phyloP scores from a whole-genome alignment of 1,140 invertebrate species.

The Drosophila neocordata region DNA sequence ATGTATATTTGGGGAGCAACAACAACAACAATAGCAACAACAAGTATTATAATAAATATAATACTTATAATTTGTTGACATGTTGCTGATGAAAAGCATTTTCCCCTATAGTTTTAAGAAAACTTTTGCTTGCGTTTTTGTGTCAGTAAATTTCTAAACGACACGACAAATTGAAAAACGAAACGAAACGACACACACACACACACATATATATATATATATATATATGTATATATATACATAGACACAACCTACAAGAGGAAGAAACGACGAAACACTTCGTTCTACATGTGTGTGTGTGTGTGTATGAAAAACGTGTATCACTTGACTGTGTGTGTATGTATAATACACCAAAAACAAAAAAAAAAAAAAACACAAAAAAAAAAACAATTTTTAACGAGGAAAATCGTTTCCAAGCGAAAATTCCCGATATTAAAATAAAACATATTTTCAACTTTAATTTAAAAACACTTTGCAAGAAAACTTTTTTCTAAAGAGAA shows the following conservation, averaged over 20 bases:
- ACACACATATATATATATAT: background rate
- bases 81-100: slow-evolving; percentile 22
- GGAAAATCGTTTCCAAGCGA: slow-evolving; percentile 58
- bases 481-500: background rate
- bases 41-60: slow-evolving; percentile 18
- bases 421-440: slow-evolving; percentile 47
- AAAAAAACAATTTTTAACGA: slow-evolving; percentile 16
- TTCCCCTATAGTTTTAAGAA: background rate
- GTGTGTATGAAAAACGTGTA: slow-evolving; percentile 57
- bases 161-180: slow-evolving; percentile 34
- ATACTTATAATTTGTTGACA: slow-evolving; percentile 51
- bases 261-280: slow-evolving; percentile 20
- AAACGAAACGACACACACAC: slow-evolving; percentile 36
- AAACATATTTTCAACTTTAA: slow-evolving; percentile 30
- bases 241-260: slow-evolving; percentile 24
- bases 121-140: slow-evolving; percentile 9
- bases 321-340: slow-evolving; percentile 53
- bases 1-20: slow-evolving; percentile 18
- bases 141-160: slow-evolving; percentile 6
- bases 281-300: slow-evolving; percentile 23
- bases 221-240: too few relatives aligned
- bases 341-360: slow-evolving; percentile 72
- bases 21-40: slow-evolving; percentile 9
- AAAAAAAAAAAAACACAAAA: slow-evolving; percentile 12
- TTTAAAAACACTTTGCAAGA: slow-evolving; percentile 53